Base-by-base conservation (phyloP, 1,140 invertebrate genomes). In the Choristoneura fumiferana region DNA sequence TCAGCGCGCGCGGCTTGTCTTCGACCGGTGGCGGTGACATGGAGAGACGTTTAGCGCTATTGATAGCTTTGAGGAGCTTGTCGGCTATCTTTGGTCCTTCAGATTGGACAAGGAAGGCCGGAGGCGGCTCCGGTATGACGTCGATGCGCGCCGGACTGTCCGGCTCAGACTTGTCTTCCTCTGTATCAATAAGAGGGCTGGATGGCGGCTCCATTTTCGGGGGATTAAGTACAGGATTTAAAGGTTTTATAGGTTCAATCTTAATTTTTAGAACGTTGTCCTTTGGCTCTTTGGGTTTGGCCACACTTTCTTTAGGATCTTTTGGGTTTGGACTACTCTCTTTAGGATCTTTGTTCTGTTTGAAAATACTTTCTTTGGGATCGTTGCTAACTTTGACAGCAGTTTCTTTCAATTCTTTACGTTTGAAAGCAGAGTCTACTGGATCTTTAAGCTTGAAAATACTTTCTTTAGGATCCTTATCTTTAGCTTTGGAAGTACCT, bases 11-110 rank as follows among this genome's bases (percentile, higher is more conserved):
- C 6, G 43, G 43, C 12, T 49, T 49, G 34, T 85, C 78, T 43
- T 87, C 85, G 0, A 75, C 59, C 0, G 82, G 82, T 0, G 87
- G 84, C 5, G 87, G 84, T 0, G 86, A 89, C 74, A 85, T 87
- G 0, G 88, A 89, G 3, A 86, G 61, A 38, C 83, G 71, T 59
- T 89, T 90, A 10, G 89, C 89, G 45, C 88, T 92, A 73, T 84
- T 92, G 69, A 85, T 90, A 69, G 91, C 91, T 73, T 91, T 91
- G 3, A 92, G 77, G 3, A 92, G 81, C 73, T 92, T 92, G 60
- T 92, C 92, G 2, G 92, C 91, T 64, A 92, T 92, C 62, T 92
- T 92, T 9, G 90, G 90, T 4, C 87, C 87, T 67, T 89, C 88
- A 0, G 88, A 85, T 57, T 90, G 89, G 18, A 90, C 67, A 1